Conservation (phyloP, 2,113 vertebrate species). For the Lasiurus borealis region DNA sequence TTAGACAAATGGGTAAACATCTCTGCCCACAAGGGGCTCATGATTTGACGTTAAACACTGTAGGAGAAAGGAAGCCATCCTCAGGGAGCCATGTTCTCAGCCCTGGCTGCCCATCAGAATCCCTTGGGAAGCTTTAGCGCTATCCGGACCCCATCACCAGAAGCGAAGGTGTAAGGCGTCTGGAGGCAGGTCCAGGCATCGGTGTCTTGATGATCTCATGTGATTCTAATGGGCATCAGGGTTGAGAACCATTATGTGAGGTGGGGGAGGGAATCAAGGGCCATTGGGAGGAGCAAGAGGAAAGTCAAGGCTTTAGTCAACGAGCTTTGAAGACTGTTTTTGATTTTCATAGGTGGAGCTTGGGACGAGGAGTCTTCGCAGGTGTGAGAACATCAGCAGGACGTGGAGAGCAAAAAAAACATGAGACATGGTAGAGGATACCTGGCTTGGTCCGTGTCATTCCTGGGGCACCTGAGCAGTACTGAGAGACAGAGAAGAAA, state of each 20-base stretch:
- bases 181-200: not conserved
- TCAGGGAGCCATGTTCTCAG: not conserved
- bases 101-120: not conserved
- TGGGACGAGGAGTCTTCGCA: not conserved
- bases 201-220: not conserved
- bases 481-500: not conserved
- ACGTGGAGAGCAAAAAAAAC: not conserved
- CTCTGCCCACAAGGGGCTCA: not conserved
- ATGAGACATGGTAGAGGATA: not conserved
- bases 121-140: not conserved
- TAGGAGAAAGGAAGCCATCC: not conserved
- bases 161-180: not conserved
- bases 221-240: not conserved
- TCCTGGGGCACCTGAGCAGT: not conserved
- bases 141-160: not conserved
- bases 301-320: constrained; percentile 28
- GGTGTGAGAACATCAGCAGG: not conserved
- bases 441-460: not conserved
- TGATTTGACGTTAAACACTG: not conserved
- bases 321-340: not conserved
- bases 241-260: not conserved
- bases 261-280: not conserved
- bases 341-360: not conserved
- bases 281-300: not conserved
- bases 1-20: not conserved